Conservation (phyloP, 2,797 vertebrate genomes). For the Enoplosus armatus region DNA sequence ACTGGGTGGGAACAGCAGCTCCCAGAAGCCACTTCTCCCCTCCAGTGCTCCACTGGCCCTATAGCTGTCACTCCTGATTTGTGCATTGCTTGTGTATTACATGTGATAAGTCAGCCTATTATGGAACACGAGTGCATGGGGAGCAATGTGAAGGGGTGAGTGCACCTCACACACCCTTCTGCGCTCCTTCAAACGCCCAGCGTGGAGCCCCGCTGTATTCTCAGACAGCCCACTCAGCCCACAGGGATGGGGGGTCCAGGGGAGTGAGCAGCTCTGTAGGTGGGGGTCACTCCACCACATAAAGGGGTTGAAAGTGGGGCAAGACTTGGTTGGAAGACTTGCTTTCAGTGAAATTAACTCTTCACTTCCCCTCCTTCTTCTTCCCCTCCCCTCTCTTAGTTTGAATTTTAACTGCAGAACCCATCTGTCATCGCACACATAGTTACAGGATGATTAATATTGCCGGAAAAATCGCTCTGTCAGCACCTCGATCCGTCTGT, state of each 20-base stretch:
- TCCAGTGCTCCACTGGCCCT: conserved; percentile 32
- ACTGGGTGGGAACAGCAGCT: conserved; percentile 56
- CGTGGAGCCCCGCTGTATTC: conserved; percentile 85
- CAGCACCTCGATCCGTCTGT: conserved; percentile 26
- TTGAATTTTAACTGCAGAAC: conserved; percentile 29
- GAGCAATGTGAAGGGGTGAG: conserved; percentile 86
- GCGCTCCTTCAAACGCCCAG: conserved; percentile 92
- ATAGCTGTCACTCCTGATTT: conserved; percentile 66
- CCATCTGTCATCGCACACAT: conserved; percentile 42
- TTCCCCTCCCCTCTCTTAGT: conserved; percentile 7
- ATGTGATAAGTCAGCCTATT: conserved; percentile 70
- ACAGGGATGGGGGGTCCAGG: conserved; percentile 51
- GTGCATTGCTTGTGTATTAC: conserved; percentile 61
- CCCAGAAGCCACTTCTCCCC: conserved; percentile 60
- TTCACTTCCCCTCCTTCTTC: conserved; percentile 18
- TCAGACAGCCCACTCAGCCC: conserved; percentile 68
- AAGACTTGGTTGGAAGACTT: conserved; percentile 46
- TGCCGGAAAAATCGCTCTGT: conserved; percentile 27
- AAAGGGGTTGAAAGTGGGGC: conserved; percentile 65
- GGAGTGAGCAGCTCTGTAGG: conserved; percentile 59
- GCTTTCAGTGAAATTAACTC: conserved; percentile 61
- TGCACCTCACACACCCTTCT: conserved; percentile 91
- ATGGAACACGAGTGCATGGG: conserved; percentile 70
- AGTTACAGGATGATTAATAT: conserved; percentile 55
- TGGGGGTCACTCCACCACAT: conserved; percentile 66